Evolutionary conservation across 2,888 invertebrate genomes (phyloP), one percentile per base, ranked within the genome.

Genomic region (Xylota segnis): DNA sequence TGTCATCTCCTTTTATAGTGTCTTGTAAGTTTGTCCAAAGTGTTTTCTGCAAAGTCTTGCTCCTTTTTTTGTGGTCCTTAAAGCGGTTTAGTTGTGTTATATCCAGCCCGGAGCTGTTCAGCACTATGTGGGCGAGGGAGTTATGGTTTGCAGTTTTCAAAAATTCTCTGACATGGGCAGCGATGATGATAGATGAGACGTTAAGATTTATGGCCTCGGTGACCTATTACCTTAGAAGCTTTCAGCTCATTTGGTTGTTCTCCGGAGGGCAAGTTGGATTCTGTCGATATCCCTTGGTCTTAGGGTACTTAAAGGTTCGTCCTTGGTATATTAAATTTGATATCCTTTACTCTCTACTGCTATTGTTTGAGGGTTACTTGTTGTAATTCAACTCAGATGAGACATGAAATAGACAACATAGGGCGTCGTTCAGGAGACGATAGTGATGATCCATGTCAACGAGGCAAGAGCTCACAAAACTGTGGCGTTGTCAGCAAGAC

Each of bases 1-100:
- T 86, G 84, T 86, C 84, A 82, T 86, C 86, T 86, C 86, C 82
- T 86, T 86, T 82, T 77, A 82, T 86, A 72, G 86, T 82, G 82
- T 58, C 86, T 86, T 86, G 82, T 86, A 82, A 82, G 82, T 76
- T 83, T 65, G 79, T 32, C 79, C 56, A 54, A 72, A 52, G 32
- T 50, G 66, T 74, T 56, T 58, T 56, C 50, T 43, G 9, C 10
- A 18, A 18, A 14, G 54, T 32, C 9, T 14, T 6, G 18, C 0
- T 32, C 29, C 18, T 70, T 54, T 63, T 23, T 23, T 65, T 32
- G 27, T 9, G 14, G 52, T 52, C 50, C 50, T 61, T 70, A 52
- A 70, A 83, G 74, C 70, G 70, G 70, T 76, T 84, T 75, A 54
- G 52, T 43, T 54, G 54, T 84, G 70, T 75, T 71, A 54, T 81